Evolutionary conservation across 2,888 invertebrate species (phyloP).

Genomic region (Onchidella celtica): DNA sequence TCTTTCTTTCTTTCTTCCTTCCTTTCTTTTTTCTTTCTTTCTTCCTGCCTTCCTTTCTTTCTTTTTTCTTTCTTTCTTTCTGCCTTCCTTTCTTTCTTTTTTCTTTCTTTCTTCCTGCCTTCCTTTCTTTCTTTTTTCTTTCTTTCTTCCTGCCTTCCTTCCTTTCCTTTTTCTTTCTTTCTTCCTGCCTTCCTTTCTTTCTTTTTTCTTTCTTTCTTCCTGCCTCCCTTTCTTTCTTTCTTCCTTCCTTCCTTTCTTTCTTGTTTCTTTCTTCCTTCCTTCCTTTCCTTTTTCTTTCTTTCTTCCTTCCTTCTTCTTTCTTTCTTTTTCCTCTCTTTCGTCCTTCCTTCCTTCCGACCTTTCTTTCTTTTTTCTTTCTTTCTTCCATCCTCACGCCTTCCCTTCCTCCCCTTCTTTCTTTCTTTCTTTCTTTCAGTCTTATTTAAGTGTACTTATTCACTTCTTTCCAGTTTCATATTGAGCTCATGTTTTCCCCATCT

Average conservation of each 20-base stretch:
- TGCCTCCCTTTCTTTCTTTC: neutral
- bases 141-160: neutral
- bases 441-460: too few species aligned
- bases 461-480: too few species aligned
- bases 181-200: neutral
- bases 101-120: neutral
- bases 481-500: too few species aligned
- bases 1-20: constrained; percentile 20
- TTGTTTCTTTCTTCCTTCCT: neutral
- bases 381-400: too few species aligned
- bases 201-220: neutral
- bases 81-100: neutral
- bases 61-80: neutral
- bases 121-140: neutral
- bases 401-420: too few species aligned
- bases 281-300: neutral
- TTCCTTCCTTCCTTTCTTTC: neutral
- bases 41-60: neutral
- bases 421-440: too few species aligned
- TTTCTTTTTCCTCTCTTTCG: too few species aligned
- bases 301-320: neutral
- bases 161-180: constrained; percentile 1
- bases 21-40: too few species aligned
- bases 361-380: too few species aligned
- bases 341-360: too few species aligned